These are phyloP conservation scores for Phymatocera aterrima DNA, from an alignment of 2,888 invertebrate genomes.

Conservation along the genomic window DNA sequence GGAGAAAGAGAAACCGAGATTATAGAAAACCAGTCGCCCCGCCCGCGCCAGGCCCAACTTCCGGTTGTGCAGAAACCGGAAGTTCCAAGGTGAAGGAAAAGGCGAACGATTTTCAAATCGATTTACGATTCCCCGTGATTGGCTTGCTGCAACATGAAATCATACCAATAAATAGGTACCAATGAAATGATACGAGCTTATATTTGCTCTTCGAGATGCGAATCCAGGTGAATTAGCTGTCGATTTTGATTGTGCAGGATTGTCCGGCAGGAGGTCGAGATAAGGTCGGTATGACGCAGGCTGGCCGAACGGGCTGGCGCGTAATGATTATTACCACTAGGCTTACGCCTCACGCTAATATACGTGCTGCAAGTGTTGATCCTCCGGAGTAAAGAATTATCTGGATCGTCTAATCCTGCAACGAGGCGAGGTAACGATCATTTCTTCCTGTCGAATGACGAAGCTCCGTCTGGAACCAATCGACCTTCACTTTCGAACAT, in stretches of 20 bases:
- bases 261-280: conserved; percentile 47
- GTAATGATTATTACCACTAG: conserved; percentile 61
- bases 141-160: too few species aligned
- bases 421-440: conserved; percentile 49
- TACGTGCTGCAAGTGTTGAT: conserved; percentile 81
- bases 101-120: neutral
- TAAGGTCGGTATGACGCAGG: conserved; percentile 58
- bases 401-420: conserved; percentile 74
- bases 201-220: conserved; percentile 63
- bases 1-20: neutral
- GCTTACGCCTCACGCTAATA: conserved; percentile 77
- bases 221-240: conserved; percentile 57
- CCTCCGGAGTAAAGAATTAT: conserved; percentile 78
- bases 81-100: neutral
- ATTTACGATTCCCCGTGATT: neutral
- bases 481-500: conserved; percentile 35
- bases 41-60: neutral
- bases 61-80: conserved; percentile 31
- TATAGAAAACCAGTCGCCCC: neutral
- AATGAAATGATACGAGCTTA: conserved; percentile 48
- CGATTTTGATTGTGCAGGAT: conserved; percentile 53
- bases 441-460: conserved; percentile 37
- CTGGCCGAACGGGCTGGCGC: conserved; percentile 61
- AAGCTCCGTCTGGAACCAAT: conserved; percentile 38
- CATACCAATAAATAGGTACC: neutral